Conservation (phyloP, 2,888 invertebrate species). For the Sesia apiformis region DNA sequence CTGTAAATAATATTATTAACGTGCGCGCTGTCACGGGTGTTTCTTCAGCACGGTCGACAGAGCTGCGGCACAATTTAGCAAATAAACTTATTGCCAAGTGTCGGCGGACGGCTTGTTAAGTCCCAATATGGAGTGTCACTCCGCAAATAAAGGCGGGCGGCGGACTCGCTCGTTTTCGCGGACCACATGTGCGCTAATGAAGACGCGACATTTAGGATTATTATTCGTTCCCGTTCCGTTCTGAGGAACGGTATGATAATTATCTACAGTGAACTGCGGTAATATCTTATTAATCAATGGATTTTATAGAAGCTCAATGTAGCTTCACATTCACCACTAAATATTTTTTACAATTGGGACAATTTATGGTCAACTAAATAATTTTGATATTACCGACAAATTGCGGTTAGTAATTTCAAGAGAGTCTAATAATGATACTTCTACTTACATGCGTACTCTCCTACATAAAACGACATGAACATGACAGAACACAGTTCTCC, state of each 20-base stretch:
- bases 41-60: neutral
- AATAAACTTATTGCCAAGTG: conserved; percentile 40
- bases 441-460: too few species aligned
- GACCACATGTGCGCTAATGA: conserved; percentile 43
- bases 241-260: conserved; percentile 6
- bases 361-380: too few species aligned
- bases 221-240: conserved; percentile 21
- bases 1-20: too few species aligned
- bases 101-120: conserved; percentile 22
- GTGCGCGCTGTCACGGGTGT: too few species aligned
- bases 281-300: neutral
- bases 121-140: conserved; percentile 31
- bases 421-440: too few species aligned
- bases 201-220: conserved; percentile 25
- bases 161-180: conserved; percentile 20
- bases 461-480: neutral
- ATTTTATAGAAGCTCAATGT: too few species aligned
- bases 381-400: too few species aligned
- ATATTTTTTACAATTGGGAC: too few species aligned
- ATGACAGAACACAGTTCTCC: neutral
- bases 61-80: conserved; percentile 22
- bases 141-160: conserved; percentile 27
- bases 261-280: neutral
- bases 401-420: too few species aligned
- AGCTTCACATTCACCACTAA: too few species aligned